These are phyloP conservation scores for Macrosoma leucophasiata DNA, from an alignment of 2,888 invertebrate genomes.

Conservation along the genomic window DNA sequence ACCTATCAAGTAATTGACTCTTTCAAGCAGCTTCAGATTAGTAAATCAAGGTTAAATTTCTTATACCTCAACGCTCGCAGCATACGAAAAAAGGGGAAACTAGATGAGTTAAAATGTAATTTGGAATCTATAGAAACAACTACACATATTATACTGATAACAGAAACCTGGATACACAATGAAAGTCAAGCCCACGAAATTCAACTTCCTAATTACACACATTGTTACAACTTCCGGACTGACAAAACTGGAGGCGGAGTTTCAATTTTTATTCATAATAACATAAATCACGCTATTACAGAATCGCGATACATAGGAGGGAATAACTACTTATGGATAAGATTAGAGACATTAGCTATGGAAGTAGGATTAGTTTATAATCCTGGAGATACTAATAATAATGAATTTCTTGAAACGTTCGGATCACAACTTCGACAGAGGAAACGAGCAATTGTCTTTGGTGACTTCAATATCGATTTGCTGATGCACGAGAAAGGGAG, in stretches of 20 bases:
- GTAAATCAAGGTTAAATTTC: conserved; percentile 16
- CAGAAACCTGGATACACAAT: conserved; percentile 24
- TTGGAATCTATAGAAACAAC: conserved; percentile 13
- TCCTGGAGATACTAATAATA: conserved; percentile 20
- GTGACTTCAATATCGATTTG: conserved; percentile 24
- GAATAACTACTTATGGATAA: conserved; percentile 27
- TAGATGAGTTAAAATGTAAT: conserved; percentile 24
- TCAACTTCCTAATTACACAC: conserved; percentile 20
- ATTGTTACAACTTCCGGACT: conserved; percentile 23
- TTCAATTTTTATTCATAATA: conserved; percentile 25
- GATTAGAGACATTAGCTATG: conserved; percentile 18
- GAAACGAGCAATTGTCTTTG: conserved; percentile 23
- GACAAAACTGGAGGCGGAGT: conserved; percentile 16
- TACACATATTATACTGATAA: conserved; percentile 18
- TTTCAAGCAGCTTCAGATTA: neutral
- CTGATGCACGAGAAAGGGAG: conserved; percentile 12
- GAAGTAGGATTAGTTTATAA: conserved; percentile 25
- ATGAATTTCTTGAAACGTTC: conserved; percentile 14
- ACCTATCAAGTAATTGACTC: neutral
- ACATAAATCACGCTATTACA: conserved; percentile 18
- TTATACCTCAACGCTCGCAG: conserved; percentile 26
- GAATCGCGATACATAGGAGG: conserved; percentile 17
- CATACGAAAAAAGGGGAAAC: conserved; percentile 22
- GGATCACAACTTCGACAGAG: conserved; percentile 17
- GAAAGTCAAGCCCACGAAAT: conserved; percentile 15